Percentiles rank a stretch among this genome's conserved stretches.
Evolutionary conservation across 2,888 invertebrate genomes (phyloP).

Genomic region (Aphodius sticticus): DNA sequence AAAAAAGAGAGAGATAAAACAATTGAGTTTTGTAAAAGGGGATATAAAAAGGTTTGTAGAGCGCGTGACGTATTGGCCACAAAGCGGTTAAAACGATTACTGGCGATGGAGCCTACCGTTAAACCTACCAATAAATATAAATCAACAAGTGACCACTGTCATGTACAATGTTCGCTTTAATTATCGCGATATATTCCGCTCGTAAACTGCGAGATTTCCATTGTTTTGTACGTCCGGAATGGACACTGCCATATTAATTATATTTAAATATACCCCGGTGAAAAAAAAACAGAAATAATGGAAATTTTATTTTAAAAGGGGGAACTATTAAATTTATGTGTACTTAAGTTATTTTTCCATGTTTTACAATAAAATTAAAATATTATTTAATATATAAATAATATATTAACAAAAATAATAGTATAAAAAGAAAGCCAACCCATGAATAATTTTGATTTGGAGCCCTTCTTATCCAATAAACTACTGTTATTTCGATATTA

Average conservation of each 20-base stretch:
- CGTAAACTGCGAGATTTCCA: not conserved
- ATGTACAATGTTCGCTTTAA: constrained; percentile 4
- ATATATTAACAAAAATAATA: too few relatives aligned
- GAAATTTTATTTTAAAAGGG: not conserved
- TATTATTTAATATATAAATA: too few relatives aligned
- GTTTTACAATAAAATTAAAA: too few relatives aligned
- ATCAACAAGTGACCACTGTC: constrained; percentile 4
- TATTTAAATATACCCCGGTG: not conserved
- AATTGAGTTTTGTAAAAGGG: not conserved
- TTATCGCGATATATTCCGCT: not conserved
- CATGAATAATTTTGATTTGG: too few relatives aligned
- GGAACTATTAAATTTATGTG: too few relatives aligned
- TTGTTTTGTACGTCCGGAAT: not conserved
- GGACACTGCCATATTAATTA: not conserved
- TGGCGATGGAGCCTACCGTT: not conserved
- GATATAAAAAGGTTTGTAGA: not conserved
- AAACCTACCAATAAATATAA: not conserved
- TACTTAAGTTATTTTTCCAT: too few relatives aligned
- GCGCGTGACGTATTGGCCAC: not conserved
- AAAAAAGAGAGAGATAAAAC: too few relatives aligned
- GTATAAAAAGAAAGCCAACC: too few relatives aligned
- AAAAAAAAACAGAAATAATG: not conserved
- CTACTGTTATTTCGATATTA: too few relatives aligned
- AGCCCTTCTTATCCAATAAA: too few relatives aligned
- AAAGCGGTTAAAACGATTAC: constrained; percentile 4